Evolutionary conservation across 2,888 invertebrate genomes (phyloP).

Genomic region (Belgica antarctica): DNA sequence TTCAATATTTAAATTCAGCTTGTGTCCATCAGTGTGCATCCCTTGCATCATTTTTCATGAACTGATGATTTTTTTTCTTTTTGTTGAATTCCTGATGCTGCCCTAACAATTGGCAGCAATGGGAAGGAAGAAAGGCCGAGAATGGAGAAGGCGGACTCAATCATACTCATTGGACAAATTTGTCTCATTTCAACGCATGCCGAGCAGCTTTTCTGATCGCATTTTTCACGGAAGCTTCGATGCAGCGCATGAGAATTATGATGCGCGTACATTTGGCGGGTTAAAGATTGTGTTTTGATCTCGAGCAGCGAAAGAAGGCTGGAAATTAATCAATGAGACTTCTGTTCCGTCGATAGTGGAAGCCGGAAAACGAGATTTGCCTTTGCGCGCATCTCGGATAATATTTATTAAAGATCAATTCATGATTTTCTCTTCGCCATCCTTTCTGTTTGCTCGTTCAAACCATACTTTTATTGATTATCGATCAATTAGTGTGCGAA

Average conservation of each 20-base stretch:
- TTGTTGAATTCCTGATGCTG: neutral
- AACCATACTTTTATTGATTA: conserved; percentile 15
- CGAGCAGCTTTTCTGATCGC: neutral
- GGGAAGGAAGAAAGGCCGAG: neutral
- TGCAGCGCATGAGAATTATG: neutral
- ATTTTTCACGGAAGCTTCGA: neutral
- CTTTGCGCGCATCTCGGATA: neutral
- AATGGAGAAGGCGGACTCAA: neutral
- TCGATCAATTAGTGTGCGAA: conserved; percentile 6
- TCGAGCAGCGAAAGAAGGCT: neutral
- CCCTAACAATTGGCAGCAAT: too few relatives aligned
- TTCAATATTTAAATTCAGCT: too few relatives aligned
- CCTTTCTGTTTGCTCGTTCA: neutral
- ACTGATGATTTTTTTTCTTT: too few relatives aligned
- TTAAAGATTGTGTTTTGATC: neutral
- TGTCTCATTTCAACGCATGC: neutral
- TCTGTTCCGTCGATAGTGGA: neutral
- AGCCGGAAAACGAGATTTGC: neutral
- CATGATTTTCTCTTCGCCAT: neutral
- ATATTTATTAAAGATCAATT: conserved; percentile 4
- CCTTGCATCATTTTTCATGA: too few relatives aligned
- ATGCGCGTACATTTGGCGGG: neutral
- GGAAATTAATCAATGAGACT: neutral
- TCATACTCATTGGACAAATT: neutral
- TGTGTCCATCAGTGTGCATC: too few relatives aligned